Evolutionary conservation across 1,140 invertebrate species (phyloP).

Genomic region (Thalassaphorura encarpata): DNA sequence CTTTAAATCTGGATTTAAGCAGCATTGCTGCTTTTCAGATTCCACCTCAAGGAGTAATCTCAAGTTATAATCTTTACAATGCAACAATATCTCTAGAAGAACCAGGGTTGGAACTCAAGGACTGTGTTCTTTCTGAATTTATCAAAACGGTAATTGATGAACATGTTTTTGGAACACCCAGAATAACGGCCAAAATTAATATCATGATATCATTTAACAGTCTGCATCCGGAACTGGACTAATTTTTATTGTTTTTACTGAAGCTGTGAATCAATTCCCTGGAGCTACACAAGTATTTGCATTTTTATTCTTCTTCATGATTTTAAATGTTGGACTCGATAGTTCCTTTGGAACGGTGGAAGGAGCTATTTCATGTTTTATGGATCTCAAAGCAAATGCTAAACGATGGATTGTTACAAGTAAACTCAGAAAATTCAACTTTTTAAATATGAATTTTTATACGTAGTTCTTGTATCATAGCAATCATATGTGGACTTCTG

Average conservation of each 20-base stretch:
- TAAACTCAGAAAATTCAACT: not conserved
- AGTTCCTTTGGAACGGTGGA: slow-evolving; percentile 81
- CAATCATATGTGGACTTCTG: not conserved
- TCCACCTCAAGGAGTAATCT: too few species aligned
- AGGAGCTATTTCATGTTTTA: slow-evolving; percentile 42
- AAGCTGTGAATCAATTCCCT: slow-evolving; percentile 91
- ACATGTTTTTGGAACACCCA: too few species aligned
- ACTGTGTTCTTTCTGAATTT: too few species aligned
- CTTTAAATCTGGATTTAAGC: too few species aligned
- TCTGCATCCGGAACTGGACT: slow-evolving; percentile 61
- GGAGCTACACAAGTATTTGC: slow-evolving; percentile 81
- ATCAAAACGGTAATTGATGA: too few species aligned
- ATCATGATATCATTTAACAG: too few species aligned
- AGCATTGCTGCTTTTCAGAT: too few species aligned
- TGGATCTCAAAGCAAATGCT: not conserved
- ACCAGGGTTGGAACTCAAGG: too few species aligned
- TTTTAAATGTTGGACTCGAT: slow-evolving; percentile 87
- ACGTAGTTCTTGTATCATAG: not conserved
- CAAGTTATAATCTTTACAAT: too few species aligned
- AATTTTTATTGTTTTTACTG: slow-evolving; percentile 91
- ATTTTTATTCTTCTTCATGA: slow-evolving; percentile 81
- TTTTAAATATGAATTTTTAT: not conserved
- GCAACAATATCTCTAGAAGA: too few species aligned
- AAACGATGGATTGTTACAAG: slow-evolving; percentile 7
- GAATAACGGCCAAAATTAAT: too few species aligned